Evolutionary conservation across 2,888 invertebrate genomes (phyloP), one percentile per base, ranked within the genome.

Genomic region (Rhogogaster chlorosoma): DNA sequence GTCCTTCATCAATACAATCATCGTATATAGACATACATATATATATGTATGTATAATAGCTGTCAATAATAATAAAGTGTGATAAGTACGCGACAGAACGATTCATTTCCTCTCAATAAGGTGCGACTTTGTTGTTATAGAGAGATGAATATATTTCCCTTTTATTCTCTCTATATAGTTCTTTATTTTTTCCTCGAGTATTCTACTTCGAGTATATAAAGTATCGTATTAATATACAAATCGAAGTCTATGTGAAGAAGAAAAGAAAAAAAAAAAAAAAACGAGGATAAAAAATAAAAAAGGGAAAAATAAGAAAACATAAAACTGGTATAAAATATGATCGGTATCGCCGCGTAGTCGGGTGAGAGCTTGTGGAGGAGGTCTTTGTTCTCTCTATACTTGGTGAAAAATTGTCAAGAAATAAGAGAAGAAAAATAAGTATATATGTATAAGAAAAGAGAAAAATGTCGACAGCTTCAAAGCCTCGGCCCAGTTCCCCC

Each of bases 401-500:
- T 22, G 71, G 42, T 73, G 71, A 73, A 73, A 73, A 73, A 42
- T 73, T 73, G 71, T 18, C 71, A 77, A 77, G 29, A 77, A 29
- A 53, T 49, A 77, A 26, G 49, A 29, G 9, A 49, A 49, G 45
- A 12, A 49, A 4, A 26, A n/a, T 22, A 73, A 73, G 45, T 15
- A 22, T 45, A n/a, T 22, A 73, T 45, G 45, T 15, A 22, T 45
- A 6, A 70, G n/a, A 32, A 22, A 42, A 22, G n/a, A 29, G 45
- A 9, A 77, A 45, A 49, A 18, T 77, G 53, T 49, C 29, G 29
- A 77, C 45, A 32, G 77, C 77, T 53, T 77, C 29, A 53, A 53
- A 49, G 29, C 49, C 53, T 53, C 77, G 53, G 61, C 61, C 61
- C 61, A 73, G 38, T 73, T 42, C 15, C 22, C 15, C n/a, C 15